Base-by-base conservation (phyloP, 1,140 invertebrate genomes). In the Drosophila mauritiana region DNA sequence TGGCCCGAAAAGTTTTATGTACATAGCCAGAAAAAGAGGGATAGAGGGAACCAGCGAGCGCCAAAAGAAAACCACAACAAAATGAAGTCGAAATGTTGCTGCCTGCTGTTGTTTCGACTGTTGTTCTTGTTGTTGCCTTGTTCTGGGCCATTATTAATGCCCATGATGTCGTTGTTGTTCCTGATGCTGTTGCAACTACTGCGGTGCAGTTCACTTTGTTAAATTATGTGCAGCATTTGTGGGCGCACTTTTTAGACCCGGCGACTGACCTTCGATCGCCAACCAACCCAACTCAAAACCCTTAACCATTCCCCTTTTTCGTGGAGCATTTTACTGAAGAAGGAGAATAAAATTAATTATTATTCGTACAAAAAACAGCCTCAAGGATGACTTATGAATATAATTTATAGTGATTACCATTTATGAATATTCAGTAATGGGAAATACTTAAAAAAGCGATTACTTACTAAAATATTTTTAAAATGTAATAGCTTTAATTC, bases 211-310 rank as follows among this genome's bases (percentile, higher is more conserved):
- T 67, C 69, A 88, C 73, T 74, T 88, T 85, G 82, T 78, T 78
- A 88, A 85, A 88, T 88, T 82, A 85, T 85, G 83, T 88, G 83
- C 74, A 80, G 74, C 45, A 82, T 82, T 86, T 63, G 74, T 36
- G 62, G 67, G 58, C 52, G 52, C 63, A 75, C 73, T 54, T 55
- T 39, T 54, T 55, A 42, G 40, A 20, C 37, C 46, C 61, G 27
- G 34, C 53, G 54, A 68, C 39, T 36, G 65, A 67, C 68, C 68
- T 49, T 72, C 70, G 52, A 11, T 13, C 17, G 17, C n/a, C 57
- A n/a, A 7, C 5, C 17, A 25, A 1, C 31, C n/a, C 12, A 51
- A 27, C 13, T 8, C 22, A 1, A 27, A 48, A 31, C 8, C 11
- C 3, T 4, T 4, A n/a, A 0, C 10, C 40, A 6, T 12, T 42